Conservation (phyloP, 1,140 invertebrate species). For the Trichomalopsis sarcophagae region DNA sequence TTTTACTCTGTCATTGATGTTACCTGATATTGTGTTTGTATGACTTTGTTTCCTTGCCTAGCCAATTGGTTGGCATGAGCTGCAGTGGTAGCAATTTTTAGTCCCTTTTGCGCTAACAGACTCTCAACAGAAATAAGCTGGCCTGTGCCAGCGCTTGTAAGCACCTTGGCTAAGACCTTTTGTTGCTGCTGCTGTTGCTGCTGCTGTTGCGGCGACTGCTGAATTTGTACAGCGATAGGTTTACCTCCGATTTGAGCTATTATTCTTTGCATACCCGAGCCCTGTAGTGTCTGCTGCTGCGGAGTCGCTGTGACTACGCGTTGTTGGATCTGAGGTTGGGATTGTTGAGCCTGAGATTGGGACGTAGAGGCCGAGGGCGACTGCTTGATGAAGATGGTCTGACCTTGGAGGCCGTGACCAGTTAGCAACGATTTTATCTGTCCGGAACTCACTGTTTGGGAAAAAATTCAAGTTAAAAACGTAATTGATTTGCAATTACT, state of each 20-base stretch:
- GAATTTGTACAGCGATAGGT: constrained; percentile 72
- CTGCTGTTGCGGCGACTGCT: constrained; percentile 69
- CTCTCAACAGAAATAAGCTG: constrained; percentile 83
- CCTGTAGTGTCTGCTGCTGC: constrained; percentile 63
- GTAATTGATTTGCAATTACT: not conserved
- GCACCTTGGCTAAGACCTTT: constrained; percentile 77
- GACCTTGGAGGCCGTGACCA: constrained; percentile 70
- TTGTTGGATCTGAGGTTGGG: constrained; percentile 54
- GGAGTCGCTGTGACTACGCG: constrained; percentile 57
- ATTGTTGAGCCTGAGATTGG: constrained; percentile 66
- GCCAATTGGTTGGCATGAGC: constrained; percentile 67
- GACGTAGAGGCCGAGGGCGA: constrained; percentile 66
- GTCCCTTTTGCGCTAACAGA: constrained; percentile 78
- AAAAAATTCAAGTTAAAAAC: not conserved
- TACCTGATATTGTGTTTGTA: constrained; percentile 73
- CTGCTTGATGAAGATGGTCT: constrained; percentile 74
- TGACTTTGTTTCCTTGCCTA: constrained; percentile 70
- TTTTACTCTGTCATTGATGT: not conserved
- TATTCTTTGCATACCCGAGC: constrained; percentile 71
- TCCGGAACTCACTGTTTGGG: constrained; percentile 64
- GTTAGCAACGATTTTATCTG: constrained; percentile 72
- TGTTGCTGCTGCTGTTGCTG: constrained; percentile 65
- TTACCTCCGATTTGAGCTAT: constrained; percentile 74
- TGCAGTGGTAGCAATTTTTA: constrained; percentile 69
- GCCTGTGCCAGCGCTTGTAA: constrained; percentile 77